A percentile compares a stretch with the other conserved stretches of the same genome.
phyloP scores from a whole-genome alignment of 2,888 invertebrate genomes.

The Drosophila mimetica region DNA sequence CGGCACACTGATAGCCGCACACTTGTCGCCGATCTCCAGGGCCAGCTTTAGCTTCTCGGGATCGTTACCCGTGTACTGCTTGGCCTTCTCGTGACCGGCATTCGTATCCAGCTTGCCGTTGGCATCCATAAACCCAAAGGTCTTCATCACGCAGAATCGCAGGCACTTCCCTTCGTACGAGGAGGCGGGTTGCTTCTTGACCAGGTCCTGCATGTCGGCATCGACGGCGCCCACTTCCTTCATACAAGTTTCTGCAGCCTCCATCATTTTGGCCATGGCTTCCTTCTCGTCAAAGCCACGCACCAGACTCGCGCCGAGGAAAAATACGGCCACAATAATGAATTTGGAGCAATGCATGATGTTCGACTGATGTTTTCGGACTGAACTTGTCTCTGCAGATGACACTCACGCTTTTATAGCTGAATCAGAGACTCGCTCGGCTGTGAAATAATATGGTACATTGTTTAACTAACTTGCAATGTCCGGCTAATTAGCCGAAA shows the following conservation, averaged over 20 bases:
- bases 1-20: slow-evolving; percentile 56
- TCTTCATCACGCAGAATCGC: slow-evolving; percentile 76
- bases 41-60: slow-evolving; percentile 62
- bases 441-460: slow-evolving; percentile 76
- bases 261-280: slow-evolving; percentile 59
- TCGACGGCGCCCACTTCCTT: slow-evolving; percentile 74
- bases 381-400: slow-evolving; percentile 21
- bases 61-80: slow-evolving; percentile 55
- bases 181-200: slow-evolving; percentile 58
- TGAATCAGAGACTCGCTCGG: slow-evolving; percentile 45
- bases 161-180: slow-evolving; percentile 74
- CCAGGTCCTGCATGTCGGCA: slow-evolving; percentile 60
- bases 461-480: slow-evolving; percentile 27
- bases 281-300: slow-evolving; percentile 62
- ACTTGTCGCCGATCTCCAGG: slow-evolving; percentile 63
- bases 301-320: slow-evolving; percentile 48
- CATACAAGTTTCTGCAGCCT: slow-evolving; percentile 66
- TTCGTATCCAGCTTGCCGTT: slow-evolving; percentile 69
- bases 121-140: slow-evolving; percentile 55
- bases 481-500: slow-evolving; percentile 20
- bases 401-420: slow-evolving; percentile 53
- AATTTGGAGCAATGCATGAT: slow-evolving; percentile 51
- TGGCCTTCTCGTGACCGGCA: slow-evolving; percentile 59
- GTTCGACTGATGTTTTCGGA: slow-evolving; percentile 28
- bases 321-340: slow-evolving; percentile 22